Base-by-base conservation (phyloP, 2,888 invertebrate species). In the Synergus japonicus region DNA sequence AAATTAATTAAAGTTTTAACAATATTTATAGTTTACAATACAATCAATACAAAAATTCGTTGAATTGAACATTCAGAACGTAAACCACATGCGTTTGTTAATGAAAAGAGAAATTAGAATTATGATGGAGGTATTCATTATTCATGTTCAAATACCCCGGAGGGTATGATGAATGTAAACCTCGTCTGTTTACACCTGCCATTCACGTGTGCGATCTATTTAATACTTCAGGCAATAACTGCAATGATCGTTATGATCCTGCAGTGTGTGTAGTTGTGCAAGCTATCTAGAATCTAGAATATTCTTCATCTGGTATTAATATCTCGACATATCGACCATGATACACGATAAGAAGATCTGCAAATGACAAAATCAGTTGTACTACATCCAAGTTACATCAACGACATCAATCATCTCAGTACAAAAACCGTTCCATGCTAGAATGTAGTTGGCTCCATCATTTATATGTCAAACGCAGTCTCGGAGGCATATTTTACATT, bases 191-290 rank as follows among this genome's bases (percentile, higher is more conserved):
- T 66, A 66, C 43, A 66, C 22, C 44, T 44, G 49, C 69, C 46
- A 69, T 49, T 69, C 49, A 69, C 69, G 69, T 69, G 46, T 46
- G 46, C 69, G 15, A 69, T 69, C 46, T 69, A 69, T 69, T 69
- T 69, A 49, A 44, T 46, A 46, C 69, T 13, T 5, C 29, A 69
- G 44, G 67, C 44, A 44, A 69, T 69, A 69, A 69, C 69, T 69
- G 46, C 46, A 44, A 69, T 46, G 46, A 69, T 69, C 67, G 46
- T 69, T 46, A 69, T 69, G 46, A 69, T 69, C 29, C 12, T 67
- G 44, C 66, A 69, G 8, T 54, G 54, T 37, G 5, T 37, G 15
- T 65, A 65, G 1, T 29, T 29, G 29, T 69, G 69, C 49, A 37
- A 22, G 49, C 73, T 37, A 54, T 73, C 13, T 15, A 73, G 54